Percentiles rank a stretch among this genome's conserved stretches.
phyloP scores from a whole-genome alignment of 2,888 invertebrate species.

The Spodoptera exigua region DNA sequence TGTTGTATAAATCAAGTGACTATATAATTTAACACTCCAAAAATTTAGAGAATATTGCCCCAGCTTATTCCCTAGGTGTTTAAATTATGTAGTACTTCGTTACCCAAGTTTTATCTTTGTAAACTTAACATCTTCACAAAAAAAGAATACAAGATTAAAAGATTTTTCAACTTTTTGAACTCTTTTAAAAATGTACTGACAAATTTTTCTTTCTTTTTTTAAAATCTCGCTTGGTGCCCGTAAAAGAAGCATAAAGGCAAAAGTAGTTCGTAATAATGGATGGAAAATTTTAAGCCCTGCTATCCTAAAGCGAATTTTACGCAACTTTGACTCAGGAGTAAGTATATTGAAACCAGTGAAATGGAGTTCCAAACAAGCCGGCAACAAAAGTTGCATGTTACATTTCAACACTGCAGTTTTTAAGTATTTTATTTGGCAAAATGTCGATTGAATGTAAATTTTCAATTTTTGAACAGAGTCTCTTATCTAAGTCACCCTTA shows the following conservation, averaged over 20 bases:
- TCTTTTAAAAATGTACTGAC: constrained; percentile 21
- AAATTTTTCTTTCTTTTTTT: constrained; percentile 5
- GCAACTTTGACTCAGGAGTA: constrained; percentile 22
- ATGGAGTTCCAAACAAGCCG: constrained; percentile 4
- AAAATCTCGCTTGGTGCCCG: not conserved
- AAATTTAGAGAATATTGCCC: constrained; percentile 4
- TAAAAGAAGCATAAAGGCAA: constrained; percentile 2
- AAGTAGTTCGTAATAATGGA: constrained; percentile 12
- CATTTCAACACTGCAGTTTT: constrained; percentile 7
- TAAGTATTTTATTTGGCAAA: not conserved
- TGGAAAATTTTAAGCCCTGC: constrained; percentile 6
- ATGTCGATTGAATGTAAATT: constrained; percentile 1
- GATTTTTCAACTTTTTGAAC: constrained; percentile 13
- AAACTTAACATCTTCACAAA: constrained; percentile 10
- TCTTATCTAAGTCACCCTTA: constrained; percentile 8
- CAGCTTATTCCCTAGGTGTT: constrained; percentile 5
- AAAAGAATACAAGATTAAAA: constrained; percentile 3
- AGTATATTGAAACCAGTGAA: constrained; percentile 2
- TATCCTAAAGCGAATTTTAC: constrained; percentile 1
- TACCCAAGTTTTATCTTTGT: constrained; percentile 35
- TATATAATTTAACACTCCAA: constrained; percentile 7
- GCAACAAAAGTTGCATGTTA: constrained; percentile 13
- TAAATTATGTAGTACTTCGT: constrained; percentile 42
- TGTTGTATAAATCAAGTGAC: not conserved
- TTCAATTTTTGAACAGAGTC: not conserved